phyloP scores from a whole-genome alignment of 2,797 vertebrate species.

The Premnoplex brunnescens region DNA sequence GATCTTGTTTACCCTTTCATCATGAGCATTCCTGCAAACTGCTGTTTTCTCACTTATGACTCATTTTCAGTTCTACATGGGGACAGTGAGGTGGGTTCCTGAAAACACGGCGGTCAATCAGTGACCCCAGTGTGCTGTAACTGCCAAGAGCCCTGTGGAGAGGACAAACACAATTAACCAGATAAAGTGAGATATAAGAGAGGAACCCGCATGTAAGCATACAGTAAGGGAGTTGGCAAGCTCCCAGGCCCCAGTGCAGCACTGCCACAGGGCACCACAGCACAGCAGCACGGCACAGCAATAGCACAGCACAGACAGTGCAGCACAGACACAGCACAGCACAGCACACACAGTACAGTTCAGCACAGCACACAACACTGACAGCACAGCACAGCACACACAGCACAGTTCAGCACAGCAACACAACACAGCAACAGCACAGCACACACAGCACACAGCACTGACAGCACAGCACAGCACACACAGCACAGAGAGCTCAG shows the following conservation, averaged over 20 bases:
- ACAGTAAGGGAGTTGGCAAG: background rate
- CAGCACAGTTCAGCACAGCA: background rate
- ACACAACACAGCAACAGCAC: rapidly evolving
- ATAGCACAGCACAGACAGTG: background rate
- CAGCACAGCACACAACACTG: background rate
- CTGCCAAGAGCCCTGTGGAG: background rate
- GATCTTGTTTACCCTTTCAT: background rate
- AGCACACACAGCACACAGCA: background rate
- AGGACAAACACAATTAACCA: background rate
- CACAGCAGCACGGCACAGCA: background rate
- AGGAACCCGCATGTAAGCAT: background rate
- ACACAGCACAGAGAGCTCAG: rapidly evolving
- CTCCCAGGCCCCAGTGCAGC: background rate
- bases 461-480: no score
- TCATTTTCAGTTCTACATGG: background rate
- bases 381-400: background rate
- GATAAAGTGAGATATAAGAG: background rate
- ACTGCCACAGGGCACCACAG: background rate
- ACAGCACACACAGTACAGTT: background rate
- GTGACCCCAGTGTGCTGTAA: background rate
- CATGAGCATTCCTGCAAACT: background rate
- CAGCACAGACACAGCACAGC: background rate
- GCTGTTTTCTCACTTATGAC: background rate
- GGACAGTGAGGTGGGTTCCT: background rate
- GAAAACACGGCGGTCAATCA: background rate